Evolutionary conservation across 2,113 vertebrate species (phyloP).

Genomic region (Sisor rabdophorus): DNA sequence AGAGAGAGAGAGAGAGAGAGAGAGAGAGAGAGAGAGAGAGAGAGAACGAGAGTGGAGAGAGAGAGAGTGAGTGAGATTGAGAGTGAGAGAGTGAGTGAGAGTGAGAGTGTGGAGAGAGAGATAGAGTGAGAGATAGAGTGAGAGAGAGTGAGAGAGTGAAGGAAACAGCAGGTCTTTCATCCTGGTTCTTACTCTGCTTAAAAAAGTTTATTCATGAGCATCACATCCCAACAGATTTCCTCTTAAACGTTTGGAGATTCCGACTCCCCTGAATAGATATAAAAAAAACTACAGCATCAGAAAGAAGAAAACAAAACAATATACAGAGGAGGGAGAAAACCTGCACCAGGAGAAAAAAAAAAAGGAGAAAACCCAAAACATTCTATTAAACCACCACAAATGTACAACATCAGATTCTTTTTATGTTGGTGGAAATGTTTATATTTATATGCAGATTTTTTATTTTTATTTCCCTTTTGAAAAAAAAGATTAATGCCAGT

Average conservation of each 20-base stretch:
- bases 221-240: constrained; percentile 39
- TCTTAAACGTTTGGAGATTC: constrained; percentile 35
- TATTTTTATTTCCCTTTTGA: constrained; percentile 25
- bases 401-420: constrained; percentile 40
- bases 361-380: constrained; percentile 48
- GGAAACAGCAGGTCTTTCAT: not conserved
- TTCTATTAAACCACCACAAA: constrained; percentile 44
- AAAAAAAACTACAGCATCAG: constrained; percentile 9
- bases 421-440: not conserved
- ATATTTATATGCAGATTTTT: not conserved
- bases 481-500: constrained; percentile 38
- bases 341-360: constrained; percentile 47
- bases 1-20: too few species aligned
- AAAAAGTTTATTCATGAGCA: constrained; percentile 59
- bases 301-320: constrained; percentile 17
- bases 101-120: too few species aligned
- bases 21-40: not conserved
- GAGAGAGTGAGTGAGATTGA: too few species aligned
- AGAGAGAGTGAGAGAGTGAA: constrained; percentile 10
- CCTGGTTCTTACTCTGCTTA: constrained; percentile 33
- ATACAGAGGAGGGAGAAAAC: constrained; percentile 3
- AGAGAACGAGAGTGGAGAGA: not conserved
- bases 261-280: constrained; percentile 34
- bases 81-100: too few species aligned
- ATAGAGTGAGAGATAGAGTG: not conserved